Evolutionary conservation across 2,113 vertebrate species (phyloP).

Genomic region (Python bivittatus): DNA sequence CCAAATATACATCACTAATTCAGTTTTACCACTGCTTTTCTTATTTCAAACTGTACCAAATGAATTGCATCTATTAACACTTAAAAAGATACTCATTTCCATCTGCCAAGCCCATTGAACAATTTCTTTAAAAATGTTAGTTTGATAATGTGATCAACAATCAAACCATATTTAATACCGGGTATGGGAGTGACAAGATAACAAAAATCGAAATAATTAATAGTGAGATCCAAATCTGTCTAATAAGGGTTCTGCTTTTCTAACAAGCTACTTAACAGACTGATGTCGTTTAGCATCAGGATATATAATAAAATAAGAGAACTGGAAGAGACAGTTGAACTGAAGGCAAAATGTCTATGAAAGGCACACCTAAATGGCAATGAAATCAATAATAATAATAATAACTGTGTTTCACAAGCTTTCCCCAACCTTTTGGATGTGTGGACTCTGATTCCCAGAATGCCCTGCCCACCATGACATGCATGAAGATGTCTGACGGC

Average conservation of each 20-base stretch:
- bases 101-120: conserved; percentile 60
- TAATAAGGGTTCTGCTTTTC: conserved; percentile 67
- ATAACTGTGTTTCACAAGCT: background rate
- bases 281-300: conserved; percentile 40
- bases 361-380: background rate
- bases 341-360: background rate
- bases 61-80: conserved; percentile 68
- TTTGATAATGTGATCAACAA: conserved; percentile 59
- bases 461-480: background rate
- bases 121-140: conserved; percentile 42
- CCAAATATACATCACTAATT: conserved; percentile 60
- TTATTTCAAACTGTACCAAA: conserved; percentile 62
- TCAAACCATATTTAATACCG: conserved; percentile 69
- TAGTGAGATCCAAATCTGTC: conserved; percentile 68
- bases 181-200: background rate
- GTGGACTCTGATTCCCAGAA: background rate
- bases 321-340: conserved; percentile 52
- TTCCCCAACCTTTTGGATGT: background rate
- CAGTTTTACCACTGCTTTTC: conserved; percentile 63
- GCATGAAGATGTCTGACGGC: background rate
- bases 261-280: conserved; percentile 61
- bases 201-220: conserved; percentile 71
- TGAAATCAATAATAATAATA: background rate
- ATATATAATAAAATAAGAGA: conserved; percentile 53
- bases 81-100: conserved; percentile 65